Evolutionary conservation across 2,113 vertebrate genomes (phyloP).

Genomic region (Eonycteris spelaea): DNA sequence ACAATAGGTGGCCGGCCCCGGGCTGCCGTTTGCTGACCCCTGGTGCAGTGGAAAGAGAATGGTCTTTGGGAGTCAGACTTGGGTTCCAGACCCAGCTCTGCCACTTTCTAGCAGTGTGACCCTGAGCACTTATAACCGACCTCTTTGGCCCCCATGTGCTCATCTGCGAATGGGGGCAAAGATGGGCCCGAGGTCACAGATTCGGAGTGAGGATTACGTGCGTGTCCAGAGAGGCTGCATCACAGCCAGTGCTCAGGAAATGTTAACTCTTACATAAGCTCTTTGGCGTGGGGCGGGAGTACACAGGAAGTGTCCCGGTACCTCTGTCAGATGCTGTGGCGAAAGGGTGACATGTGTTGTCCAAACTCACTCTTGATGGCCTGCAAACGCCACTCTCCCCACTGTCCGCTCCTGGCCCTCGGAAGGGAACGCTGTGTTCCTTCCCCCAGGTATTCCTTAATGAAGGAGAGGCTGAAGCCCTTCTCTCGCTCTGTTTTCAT

Average conservation of each 20-base stretch:
- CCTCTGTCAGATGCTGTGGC: background rate
- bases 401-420: fast-evolving
- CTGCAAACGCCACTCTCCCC: background rate
- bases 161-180: background rate
- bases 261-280: background rate
- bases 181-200: background rate
- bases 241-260: fast-evolving
- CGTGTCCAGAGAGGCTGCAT: fast-evolving
- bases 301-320: fast-evolving
- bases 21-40: fast-evolving
- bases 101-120: background rate
- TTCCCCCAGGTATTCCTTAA: background rate
- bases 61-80: background rate
- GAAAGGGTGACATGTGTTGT: fast-evolving
- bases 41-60: background rate
- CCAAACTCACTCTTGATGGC: background rate
- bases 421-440: background rate
- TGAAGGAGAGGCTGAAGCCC: background rate
- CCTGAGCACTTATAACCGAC: too few species aligned
- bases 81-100: background rate
- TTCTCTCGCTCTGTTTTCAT: background rate
- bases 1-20: fast-evolving
- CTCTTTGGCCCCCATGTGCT: background rate
- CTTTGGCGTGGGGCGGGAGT: fast-evolving
- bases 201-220: background rate